These are phyloP conservation scores for Augiades crinisus DNA, from an alignment of 2,888 invertebrate species.

Conservation along the genomic window DNA sequence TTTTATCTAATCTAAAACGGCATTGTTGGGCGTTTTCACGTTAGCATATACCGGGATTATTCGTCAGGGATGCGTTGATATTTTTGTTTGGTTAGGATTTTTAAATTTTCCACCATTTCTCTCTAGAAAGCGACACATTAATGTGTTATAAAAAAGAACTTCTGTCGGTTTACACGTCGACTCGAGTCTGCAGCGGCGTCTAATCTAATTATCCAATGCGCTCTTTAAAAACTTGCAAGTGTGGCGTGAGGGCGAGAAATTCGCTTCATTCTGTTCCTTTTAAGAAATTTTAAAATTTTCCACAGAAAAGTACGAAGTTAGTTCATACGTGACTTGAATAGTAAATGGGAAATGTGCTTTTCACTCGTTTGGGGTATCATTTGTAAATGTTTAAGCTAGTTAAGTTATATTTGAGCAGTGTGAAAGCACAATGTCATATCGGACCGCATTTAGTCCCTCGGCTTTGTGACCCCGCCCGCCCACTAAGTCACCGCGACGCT, in stretches of 20 bases:
- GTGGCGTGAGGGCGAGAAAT: constrained; percentile 52
- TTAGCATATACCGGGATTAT: neutral
- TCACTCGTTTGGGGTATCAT: constrained; percentile 21
- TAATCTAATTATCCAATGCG: constrained; percentile 69
- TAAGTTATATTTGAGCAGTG: constrained; percentile 22
- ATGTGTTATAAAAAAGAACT: constrained; percentile 36
- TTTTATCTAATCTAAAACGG: neutral
- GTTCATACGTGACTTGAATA: constrained; percentile 21
- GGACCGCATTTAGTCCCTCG: constrained; percentile 37
- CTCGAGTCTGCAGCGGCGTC: constrained; percentile 46
- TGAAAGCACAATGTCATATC: constrained; percentile 36
- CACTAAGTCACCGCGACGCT: constrained; percentile 44
- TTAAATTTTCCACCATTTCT: constrained; percentile 35
- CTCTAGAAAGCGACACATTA: constrained; percentile 38
- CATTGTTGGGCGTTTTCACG: neutral
- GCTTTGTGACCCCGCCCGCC: constrained; percentile 40
- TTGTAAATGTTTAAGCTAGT: constrained; percentile 21
- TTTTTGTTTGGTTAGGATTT: constrained; percentile 29
- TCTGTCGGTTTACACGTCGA: constrained; percentile 34
- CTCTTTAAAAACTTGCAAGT: constrained; percentile 61
- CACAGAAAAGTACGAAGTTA: constrained; percentile 24
- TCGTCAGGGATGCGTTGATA: constrained; percentile 4
- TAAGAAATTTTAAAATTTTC: constrained; percentile 35
- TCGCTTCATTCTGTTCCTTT: constrained; percentile 53
- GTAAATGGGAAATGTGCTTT: constrained; percentile 22